phyloP scores from a whole-genome alignment of 1,140 invertebrate species.

The Popillia japonica region DNA sequence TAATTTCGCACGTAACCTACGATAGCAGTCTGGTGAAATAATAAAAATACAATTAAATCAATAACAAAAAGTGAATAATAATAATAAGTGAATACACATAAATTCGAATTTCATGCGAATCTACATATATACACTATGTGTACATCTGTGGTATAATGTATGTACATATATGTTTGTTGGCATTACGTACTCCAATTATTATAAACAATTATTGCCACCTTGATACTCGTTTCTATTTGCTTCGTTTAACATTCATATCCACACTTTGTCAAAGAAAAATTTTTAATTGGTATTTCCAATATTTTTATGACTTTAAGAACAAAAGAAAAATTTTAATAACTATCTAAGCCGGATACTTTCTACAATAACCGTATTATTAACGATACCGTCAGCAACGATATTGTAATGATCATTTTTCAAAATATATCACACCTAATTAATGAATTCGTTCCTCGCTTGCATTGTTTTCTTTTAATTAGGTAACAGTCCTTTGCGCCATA shows the following conservation, averaged over 20 bases:
- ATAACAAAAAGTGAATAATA: too few species aligned
- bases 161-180: too few species aligned
- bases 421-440: slow-evolving; percentile 21
- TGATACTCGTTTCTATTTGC: not conserved
- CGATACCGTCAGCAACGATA: not conserved
- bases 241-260: not conserved
- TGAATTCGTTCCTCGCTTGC: not conserved
- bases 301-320: not conserved
- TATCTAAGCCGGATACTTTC: not conserved
- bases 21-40: too few species aligned
- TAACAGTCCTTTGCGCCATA: slow-evolving; percentile 16
- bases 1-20: too few species aligned
- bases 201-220: too few species aligned
- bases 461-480: slow-evolving; percentile 34
- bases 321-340: slow-evolving; percentile 4
- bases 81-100: too few species aligned
- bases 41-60: too few species aligned
- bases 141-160: too few species aligned
- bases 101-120: too few species aligned
- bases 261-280: not conserved
- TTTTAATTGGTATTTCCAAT: not conserved
- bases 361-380: not conserved
- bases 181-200: too few species aligned
- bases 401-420: not conserved
- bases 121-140: too few species aligned